phyloP scores from a whole-genome alignment of 2,888 invertebrate genomes.

The Schizaphis graminum region DNA sequence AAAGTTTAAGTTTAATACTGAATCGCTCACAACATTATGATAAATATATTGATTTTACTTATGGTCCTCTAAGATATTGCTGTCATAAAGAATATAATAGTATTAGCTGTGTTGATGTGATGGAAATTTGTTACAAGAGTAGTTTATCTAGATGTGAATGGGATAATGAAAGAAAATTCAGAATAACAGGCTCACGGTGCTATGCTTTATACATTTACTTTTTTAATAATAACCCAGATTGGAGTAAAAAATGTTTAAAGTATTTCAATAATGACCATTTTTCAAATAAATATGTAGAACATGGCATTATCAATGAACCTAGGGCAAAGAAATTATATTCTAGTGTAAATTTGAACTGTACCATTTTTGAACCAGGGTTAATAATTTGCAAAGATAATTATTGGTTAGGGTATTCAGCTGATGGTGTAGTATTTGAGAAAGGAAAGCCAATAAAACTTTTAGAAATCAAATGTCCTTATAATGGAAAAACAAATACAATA shows the following conservation, averaged over 20 bases:
- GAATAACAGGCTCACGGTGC: too few species aligned
- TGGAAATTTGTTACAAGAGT: too few species aligned
- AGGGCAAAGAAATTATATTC: not conserved
- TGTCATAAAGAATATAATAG: too few species aligned
- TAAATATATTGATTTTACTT: too few species aligned
- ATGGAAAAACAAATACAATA: slow-evolving; percentile 6
- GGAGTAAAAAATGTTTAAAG: not conserved
- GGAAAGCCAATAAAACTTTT: not conserved
- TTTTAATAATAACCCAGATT: not conserved
- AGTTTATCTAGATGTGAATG: too few species aligned
- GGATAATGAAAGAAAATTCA: too few species aligned
- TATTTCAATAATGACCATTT: not conserved
- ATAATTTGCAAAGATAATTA: not conserved
- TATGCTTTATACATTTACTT: too few species aligned
- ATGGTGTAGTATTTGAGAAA: not conserved
- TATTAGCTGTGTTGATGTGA: too few species aligned
- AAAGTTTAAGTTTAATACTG: too few species aligned
- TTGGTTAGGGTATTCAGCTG: not conserved
- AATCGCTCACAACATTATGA: too few species aligned
- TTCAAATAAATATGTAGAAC: not conserved
- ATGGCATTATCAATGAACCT: not conserved
- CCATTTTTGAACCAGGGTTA: not conserved
- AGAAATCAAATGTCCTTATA: slow-evolving; percentile 6
- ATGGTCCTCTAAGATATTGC: too few species aligned
- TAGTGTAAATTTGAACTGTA: not conserved